Base-by-base conservation (phyloP, 2,888 invertebrate genomes). In the Melanotus villosus region DNA sequence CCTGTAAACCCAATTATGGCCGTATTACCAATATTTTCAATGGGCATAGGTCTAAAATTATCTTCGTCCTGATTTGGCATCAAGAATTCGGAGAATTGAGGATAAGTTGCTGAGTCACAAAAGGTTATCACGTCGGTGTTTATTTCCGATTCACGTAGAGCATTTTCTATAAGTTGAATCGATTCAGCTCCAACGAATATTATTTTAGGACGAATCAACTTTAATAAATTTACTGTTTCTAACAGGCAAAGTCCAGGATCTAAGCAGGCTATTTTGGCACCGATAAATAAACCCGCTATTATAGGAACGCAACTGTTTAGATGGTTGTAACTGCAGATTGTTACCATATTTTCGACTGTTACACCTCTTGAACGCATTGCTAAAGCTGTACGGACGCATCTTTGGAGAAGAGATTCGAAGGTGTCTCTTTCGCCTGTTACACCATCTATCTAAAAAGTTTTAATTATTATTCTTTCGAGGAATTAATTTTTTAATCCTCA, bases 201-300 rank as follows among this genome's bases (percentile, higher is more conserved):
- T 1, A 62, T 43, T 54, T 67, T 67, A 19, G 67, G 67, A 2
- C 30, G 65, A 0, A 78, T 76, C 65, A 77, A 60, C 1, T 65
- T 59, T 3, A 81, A n/a, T 79, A 74, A 64, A 76, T 1, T 77
- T 74, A 57, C 68, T 4, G 72, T 73, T 12, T 80, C 77, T 19
- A 66, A 54, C 1, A 62, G 32, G 0, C 77, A 74, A 56, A 81
- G 69, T 0, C 72, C 73, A 0, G 78, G 78, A 62, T 82, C 80
- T 14, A 82, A 65, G n/a, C 77, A 76, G 3, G 77, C 76, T 1
- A 79, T 68, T 60, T 77, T 78, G 2, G 78, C 80, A 2, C 88
- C 88, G 2, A 86, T 79, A 73, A 83, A 87, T 2, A 86, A 71
- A 0, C 85, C 83, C 0, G 87, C 87, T 41, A 87, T 83, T 54